Evolutionary conservation across 2,797 vertebrate genomes (phyloP), one percentile per base, ranked within the genome.

Genomic region (Denticeps clupeoides): DNA sequence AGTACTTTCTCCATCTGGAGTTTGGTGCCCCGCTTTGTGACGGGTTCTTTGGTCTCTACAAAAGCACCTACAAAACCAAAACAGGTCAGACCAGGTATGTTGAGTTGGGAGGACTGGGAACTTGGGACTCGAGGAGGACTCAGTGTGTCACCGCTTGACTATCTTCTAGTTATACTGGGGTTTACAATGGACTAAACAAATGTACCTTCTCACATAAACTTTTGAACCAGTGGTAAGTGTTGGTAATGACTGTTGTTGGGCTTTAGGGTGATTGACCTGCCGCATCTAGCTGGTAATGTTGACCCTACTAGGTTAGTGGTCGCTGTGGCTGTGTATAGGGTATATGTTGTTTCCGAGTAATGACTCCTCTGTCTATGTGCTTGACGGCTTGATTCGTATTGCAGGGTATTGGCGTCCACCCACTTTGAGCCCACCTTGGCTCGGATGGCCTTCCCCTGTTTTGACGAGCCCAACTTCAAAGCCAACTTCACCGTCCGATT

Each of bases 391-490:
- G 21, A 3, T 5, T 5, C 15, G 40, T 8, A 28, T 40, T 45
- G 21, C 51, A 87, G 84, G 68, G 56, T 58, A 5, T 65, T 85
- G 47, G 78, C 73, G 41, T 82, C 79, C 3, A 84, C 76, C n/a
- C 74, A 88, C 53, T 89, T 87, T 69, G 77, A 88, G 67, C 82
- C 82, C 31, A 87, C 78, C 0, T 74, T 74, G 18, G 79, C 81
- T 32, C 71, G 75, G 3, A 77, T 73, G 78, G 80, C 79, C 1
- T 86, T 88, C 49, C 82, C 82, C 3, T 86, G 82, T 70, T 89
- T 86, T 7, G 82, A 87, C 38, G 83, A 86, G 55, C 82, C 82
- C 1, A 63, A 43, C 43, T 88, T 88, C 64, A 88, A 88, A 72
- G 82, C 82, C 44, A 87, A 81, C 60, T 87, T 82, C 71, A 77